Conservation (phyloP, 2,888 invertebrate genomes). For the Xylophagus ater region DNA sequence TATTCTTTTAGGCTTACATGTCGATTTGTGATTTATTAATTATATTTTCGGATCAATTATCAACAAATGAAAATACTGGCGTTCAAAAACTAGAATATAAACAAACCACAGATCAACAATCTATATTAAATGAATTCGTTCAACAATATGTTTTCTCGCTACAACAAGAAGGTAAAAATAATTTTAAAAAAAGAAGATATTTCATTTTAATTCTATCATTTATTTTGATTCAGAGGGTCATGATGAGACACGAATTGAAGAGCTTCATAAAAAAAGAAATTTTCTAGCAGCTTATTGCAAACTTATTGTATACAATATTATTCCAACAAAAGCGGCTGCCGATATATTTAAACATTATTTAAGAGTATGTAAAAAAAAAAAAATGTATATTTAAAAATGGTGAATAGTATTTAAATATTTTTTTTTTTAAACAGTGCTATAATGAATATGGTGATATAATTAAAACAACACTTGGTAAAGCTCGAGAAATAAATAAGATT, state of each 20-base stretch:
- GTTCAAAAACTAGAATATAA: constrained; percentile 61
- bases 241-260: constrained; percentile 95
- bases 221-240: constrained; percentile 54
- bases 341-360: constrained; percentile 97
- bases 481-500: constrained; percentile 94
- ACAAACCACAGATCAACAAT: constrained; percentile 67
- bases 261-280: constrained; percentile 89
- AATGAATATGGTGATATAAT: constrained; percentile 98
- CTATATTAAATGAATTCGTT: constrained; percentile 79
- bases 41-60: constrained; percentile 79
- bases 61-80: constrained; percentile 40
- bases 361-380: constrained; percentile 49
- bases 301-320: constrained; percentile 92
- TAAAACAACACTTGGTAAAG: constrained; percentile 92
- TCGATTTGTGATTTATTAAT: constrained; percentile 93
- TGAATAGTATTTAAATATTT: constrained; percentile 4
- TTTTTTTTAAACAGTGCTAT: constrained; percentile 56
- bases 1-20: constrained; percentile 62
- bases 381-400: constrained; percentile 4
- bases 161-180: constrained; percentile 67
- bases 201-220: background rate
- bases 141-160: constrained; percentile 89
- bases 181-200: background rate
- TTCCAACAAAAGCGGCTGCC: constrained; percentile 83
- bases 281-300: constrained; percentile 96